phyloP scores from a whole-genome alignment of 2,797 vertebrate genomes.

The Sebastes trivittatus region DNA sequence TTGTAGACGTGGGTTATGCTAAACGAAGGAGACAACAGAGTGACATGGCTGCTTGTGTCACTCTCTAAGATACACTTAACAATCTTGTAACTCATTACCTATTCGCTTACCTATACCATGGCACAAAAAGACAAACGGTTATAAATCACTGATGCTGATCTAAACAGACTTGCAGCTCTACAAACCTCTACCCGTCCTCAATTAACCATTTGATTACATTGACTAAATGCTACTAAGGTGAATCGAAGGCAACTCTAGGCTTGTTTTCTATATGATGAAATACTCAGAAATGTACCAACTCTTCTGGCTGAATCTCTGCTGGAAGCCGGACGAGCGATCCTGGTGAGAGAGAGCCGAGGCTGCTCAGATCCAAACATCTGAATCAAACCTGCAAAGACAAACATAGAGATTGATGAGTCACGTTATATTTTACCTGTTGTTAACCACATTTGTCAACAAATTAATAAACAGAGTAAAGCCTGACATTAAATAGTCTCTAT shows the following conservation, averaged over 20 bases:
- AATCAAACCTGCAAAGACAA: slow-evolving; percentile 11
- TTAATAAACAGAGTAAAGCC: background rate
- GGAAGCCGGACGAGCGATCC: slow-evolving; percentile 5
- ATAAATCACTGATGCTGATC: slow-evolving; percentile 8
- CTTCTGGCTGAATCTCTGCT: slow-evolving; percentile 2
- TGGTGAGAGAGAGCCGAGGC: background rate
- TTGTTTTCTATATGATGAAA: background rate
- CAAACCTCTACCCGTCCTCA: background rate
- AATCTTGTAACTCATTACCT: slow-evolving; percentile 51
- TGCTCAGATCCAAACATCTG: background rate
- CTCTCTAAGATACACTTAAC: background rate
- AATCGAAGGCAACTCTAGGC: background rate
- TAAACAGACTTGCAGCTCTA: background rate
- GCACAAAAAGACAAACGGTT: background rate
- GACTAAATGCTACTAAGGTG: background rate
- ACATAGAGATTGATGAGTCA: background rate
- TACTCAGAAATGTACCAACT: slow-evolving; percentile 5
- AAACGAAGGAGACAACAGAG: background rate
- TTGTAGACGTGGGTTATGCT: background rate
- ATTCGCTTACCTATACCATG: background rate
- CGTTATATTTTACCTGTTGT: background rate
- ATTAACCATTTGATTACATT: background rate
- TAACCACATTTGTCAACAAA: background rate
- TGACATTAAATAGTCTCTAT: background rate
- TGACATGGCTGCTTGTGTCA: background rate